Evolutionary conservation across 64 coral and sea anemone genomes (phyloP).

Genomic region (Actinia equina): DNA sequence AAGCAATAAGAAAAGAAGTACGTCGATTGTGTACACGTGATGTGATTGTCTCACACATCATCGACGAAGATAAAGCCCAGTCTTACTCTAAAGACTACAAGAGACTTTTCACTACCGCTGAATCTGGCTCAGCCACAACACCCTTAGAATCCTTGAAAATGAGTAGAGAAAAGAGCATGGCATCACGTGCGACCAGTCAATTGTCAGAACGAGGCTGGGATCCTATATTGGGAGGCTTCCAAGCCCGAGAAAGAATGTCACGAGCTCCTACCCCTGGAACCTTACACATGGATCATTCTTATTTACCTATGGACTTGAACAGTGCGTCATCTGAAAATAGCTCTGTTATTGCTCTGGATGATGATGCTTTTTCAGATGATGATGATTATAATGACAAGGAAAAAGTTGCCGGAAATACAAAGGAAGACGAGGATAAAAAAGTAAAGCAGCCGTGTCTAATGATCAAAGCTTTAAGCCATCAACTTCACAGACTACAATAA

Average conservation of each 20-base stretch:
- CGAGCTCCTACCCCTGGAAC: constrained; percentile 50
- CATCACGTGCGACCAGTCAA: constrained; percentile 56
- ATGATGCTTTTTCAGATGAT: constrained; percentile 53
- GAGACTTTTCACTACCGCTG: constrained; percentile 56
- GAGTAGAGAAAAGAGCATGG: constrained; percentile 14
- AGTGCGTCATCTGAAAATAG: constrained; percentile 92
- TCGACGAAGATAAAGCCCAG: constrained; percentile 53
- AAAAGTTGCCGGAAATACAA: neutral
- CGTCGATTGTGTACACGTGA: constrained; percentile 59
- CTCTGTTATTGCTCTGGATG: constrained; percentile 32
- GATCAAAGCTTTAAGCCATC: neutral
- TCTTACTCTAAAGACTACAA: constrained; percentile 66
- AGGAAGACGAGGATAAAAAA: neutral
- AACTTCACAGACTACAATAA: neutral
- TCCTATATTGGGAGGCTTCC: constrained; percentile 89
- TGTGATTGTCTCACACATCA: constrained; percentile 68
- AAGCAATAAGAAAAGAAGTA: constrained; percentile 79
- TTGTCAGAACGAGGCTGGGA: constrained; percentile 84
- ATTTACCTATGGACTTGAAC: constrained; percentile 83
- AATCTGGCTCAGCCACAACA: neutral
- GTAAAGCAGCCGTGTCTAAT: neutral
- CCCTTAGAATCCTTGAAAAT: neutral
- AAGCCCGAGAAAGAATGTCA: constrained; percentile 80
- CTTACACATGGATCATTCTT: constrained; percentile 71
- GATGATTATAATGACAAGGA: neutral